Conservation (phyloP, 1,140 invertebrate species). For the Heterodera schachtii region DNA sequence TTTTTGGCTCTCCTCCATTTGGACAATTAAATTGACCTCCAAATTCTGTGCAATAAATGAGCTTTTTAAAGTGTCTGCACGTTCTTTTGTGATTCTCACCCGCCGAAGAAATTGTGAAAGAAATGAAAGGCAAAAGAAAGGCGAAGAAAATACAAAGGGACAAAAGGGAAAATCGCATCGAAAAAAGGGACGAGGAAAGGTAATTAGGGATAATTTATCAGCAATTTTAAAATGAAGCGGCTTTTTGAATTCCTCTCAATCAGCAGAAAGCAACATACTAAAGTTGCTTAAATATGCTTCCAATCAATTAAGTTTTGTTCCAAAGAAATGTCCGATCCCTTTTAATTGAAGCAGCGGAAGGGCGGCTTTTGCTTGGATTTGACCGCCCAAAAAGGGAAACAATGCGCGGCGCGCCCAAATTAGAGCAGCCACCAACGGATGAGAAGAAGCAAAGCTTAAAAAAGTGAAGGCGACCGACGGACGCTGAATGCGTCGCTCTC, state of each 20-base stretch:
- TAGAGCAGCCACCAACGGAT: not conserved
- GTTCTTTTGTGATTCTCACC: not conserved
- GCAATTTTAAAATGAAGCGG: too few relatives aligned
- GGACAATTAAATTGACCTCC: constrained; percentile 44
- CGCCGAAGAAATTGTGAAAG: not conserved
- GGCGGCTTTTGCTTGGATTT: too few relatives aligned
- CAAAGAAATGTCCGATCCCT: too few relatives aligned
- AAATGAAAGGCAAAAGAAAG: not conserved
- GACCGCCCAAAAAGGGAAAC: too few relatives aligned
- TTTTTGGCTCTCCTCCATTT: constrained; percentile 46
- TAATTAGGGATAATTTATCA: too few relatives aligned
- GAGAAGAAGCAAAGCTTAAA: not conserved
- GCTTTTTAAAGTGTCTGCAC: not conserved
- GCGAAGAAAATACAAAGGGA: not conserved
- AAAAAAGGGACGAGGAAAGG: not conserved
- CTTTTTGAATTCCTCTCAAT: not conserved
- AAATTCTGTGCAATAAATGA: not conserved
- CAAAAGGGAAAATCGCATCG: not conserved
- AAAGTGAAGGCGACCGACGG: not conserved
- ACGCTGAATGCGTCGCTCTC: not conserved
- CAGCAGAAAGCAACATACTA: not conserved
- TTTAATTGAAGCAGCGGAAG: too few relatives aligned
- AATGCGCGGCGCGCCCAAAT: not conserved
- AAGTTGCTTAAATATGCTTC: too few relatives aligned
- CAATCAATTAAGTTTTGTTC: too few relatives aligned